These are phyloP conservation scores for Helicolenus hilgendorfi DNA, from an alignment of 2,797 vertebrate species.

Conservation along the genomic window DNA sequence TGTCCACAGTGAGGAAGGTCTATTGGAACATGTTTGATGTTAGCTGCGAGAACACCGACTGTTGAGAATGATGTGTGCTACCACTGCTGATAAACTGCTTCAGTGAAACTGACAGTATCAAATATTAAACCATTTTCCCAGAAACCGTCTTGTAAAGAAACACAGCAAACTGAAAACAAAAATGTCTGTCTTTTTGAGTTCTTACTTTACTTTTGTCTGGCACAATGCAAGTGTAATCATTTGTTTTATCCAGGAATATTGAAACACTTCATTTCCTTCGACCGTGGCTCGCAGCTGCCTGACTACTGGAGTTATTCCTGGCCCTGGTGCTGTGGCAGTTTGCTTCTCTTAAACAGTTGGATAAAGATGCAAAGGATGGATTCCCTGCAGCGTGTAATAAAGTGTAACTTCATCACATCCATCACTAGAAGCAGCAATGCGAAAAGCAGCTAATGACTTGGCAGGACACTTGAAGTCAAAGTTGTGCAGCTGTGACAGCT, in stretches of 20 bases:
- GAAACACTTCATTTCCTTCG: background rate
- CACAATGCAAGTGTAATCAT: background rate
- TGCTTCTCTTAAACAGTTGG: background rate
- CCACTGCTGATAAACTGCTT: background rate
- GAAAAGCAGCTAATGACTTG: slow-evolving; percentile 13
- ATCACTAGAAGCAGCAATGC: background rate
- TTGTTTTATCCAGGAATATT: background rate
- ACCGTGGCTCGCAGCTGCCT: background rate
- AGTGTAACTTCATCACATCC: slow-evolving; percentile 6
- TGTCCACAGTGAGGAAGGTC: background rate
- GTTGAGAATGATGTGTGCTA: background rate
- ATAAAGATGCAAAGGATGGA: background rate
- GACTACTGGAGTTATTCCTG: background rate
- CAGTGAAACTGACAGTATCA: background rate
- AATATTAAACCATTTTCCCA: background rate
- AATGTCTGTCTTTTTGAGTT: background rate
- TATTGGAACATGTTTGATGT: background rate
- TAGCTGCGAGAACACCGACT: background rate
- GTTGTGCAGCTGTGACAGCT: background rate
- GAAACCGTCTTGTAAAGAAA: background rate
- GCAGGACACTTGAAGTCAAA: background rate
- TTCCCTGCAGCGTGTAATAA: background rate
- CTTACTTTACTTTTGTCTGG: background rate
- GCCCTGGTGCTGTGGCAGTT: background rate
- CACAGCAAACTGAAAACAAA: background rate